Evolutionary conservation across 2,888 invertebrate species (phyloP).

Genomic region (Sesia bembeciformis): DNA sequence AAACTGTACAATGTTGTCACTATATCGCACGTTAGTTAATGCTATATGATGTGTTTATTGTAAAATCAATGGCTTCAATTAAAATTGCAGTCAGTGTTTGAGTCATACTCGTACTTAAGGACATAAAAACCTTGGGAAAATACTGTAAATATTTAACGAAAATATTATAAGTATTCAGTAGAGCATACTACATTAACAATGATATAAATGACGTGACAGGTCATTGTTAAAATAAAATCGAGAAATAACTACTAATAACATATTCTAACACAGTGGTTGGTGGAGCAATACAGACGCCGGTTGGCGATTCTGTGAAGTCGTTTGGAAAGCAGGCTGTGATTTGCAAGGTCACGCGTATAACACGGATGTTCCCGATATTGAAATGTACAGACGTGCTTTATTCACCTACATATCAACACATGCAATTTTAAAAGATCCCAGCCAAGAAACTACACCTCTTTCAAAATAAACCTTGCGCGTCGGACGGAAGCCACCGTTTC

Average conservation of each 20-base stretch:
- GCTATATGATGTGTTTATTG: no score
- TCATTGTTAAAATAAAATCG: background rate
- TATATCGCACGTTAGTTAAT: no score
- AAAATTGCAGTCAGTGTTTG: no score
- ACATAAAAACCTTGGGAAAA: no score
- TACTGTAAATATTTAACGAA: no score
- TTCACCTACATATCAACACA: conserved; percentile 72
- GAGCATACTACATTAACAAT: background rate
- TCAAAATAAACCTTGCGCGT: conserved; percentile 45
- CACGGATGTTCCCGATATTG: conserved; percentile 75
- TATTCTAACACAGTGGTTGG: conserved; percentile 35
- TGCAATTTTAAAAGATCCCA: conserved; percentile 64
- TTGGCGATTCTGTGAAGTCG: conserved; percentile 66
- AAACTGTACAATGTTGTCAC: no score
- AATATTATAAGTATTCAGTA: no score
- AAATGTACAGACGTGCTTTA: conserved; percentile 73
- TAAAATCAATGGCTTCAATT: no score
- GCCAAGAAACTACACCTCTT: conserved; percentile 23
- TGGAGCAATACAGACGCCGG: conserved; percentile 63
- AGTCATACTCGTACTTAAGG: no score
- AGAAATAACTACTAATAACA: conserved; percentile 11
- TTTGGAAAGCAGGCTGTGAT: conserved; percentile 75
- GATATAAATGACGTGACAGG: background rate
- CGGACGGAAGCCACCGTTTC: conserved; percentile 41
- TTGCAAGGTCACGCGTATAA: conserved; percentile 75